Evolutionary conservation across 2,797 vertebrate genomes (phyloP), one percentile per base, ranked within the genome.

Genomic region (Hoplostethus mediterraneus): DNA sequence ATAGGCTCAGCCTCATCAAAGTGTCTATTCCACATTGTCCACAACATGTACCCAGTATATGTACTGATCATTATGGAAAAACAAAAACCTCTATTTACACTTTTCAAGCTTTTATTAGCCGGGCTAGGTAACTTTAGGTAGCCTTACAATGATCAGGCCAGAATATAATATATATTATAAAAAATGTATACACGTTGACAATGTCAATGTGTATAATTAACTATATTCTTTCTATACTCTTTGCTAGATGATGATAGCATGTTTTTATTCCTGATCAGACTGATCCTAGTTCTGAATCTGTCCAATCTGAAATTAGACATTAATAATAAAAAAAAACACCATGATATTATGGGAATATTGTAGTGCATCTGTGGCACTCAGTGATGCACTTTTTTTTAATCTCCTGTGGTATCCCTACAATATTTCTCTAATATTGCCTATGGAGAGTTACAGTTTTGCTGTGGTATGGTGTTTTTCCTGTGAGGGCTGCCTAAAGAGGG

Each of bases 361-460:
- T 13, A 14, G 12, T 44, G 11, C 63, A 73, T 68, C 63, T 69
- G 51, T 57, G 54, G 14, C 25, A 73, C 30, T 73, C 25, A 67
- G 52, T 59, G 44, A 17, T 70, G 52, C 0, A 4, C 31, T 16
- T 67, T 30, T 30, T 25, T 85, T 67, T 87, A 67, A 65, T 52
- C 77, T 83, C 74, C 72, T 64, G 85, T 72, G 54, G 73, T 36
- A 82, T 82, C 81, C 67, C 80, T 56, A 28, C 66, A 65, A 68
- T 65, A 64, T 55, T 33, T 48, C 63, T 63, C 68, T 38, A 67
- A 63, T 40, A n/a, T 8, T 21, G 21, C 21, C 21, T 21, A 21
- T 21, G 1, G n/a, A 8, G 8, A 51, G 66, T 75, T 47, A 69
- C 40, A 48, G 17, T 54, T 78, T 21, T 62, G n/a, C 42, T 11